phyloP scores from a whole-genome alignment of 2,797 vertebrate species.

The Platalea minor region DNA sequence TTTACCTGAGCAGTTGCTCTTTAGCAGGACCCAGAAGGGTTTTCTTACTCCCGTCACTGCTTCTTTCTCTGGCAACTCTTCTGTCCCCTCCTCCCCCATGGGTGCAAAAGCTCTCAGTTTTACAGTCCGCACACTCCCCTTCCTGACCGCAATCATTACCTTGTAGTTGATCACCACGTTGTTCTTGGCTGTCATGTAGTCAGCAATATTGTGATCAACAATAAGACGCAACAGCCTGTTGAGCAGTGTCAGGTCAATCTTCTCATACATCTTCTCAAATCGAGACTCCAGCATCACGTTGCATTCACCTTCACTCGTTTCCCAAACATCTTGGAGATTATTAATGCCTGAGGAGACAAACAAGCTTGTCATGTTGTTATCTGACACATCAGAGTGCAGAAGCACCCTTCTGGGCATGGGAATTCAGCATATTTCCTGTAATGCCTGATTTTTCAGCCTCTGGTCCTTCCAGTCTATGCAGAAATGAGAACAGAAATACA shows the following conservation, averaged over 20 bases:
- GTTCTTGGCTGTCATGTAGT: conserved; percentile 99
- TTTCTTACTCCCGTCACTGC: not conserved
- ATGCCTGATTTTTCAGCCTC: not conserved
- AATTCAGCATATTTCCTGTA: not conserved
- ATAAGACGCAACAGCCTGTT: conserved; percentile 98
- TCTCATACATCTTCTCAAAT: conserved; percentile 99
- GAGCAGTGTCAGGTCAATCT: conserved; percentile 96
- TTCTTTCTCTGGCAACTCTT: not conserved
- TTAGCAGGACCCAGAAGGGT: not conserved
- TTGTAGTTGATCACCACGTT: conserved; percentile 99
- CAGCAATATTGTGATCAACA: conserved; percentile 98
- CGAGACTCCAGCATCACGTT: conserved; percentile 99
- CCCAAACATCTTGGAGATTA: conserved; percentile 98
- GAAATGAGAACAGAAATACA: not conserved
- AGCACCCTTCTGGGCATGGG: not conserved
- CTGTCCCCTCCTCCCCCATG: rapidly evolving
- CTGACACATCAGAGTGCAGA: not conserved
- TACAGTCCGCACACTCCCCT: not conserved
- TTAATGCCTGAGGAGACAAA: conserved; percentile 86
- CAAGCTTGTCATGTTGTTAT: not conserved
- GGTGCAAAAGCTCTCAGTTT: not conserved
- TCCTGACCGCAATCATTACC: conserved; percentile 67
- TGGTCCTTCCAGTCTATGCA: not conserved
- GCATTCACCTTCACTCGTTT: conserved; percentile 95
- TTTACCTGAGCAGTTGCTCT: not conserved